These are phyloP conservation scores for Epizoanthus scotinus DNA, from an alignment of 92 coral and sea anemone genomes.

Conservation along the genomic window DNA sequence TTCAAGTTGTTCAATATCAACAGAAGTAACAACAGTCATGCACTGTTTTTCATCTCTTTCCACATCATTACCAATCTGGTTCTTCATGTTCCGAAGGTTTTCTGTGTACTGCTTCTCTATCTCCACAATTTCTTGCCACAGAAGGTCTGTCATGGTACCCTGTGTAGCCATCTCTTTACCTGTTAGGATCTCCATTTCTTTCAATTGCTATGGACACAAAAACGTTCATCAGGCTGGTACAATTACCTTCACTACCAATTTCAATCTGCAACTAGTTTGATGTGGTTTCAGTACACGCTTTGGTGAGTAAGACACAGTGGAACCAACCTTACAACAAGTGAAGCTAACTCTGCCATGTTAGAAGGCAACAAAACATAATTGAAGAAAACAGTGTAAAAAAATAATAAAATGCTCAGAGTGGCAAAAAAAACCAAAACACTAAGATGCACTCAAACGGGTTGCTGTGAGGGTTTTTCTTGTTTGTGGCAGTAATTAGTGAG, in stretches of 20 bases:
- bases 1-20: constrained; percentile 56
- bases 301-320: too few relatives aligned
- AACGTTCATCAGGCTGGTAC: not conserved
- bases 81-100: constrained; percentile 45
- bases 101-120: constrained; percentile 50
- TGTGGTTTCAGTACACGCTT: not conserved
- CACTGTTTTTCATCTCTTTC: constrained; percentile 52
- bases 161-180: not conserved
- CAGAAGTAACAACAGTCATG: constrained; percentile 59
- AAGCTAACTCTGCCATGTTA: not conserved
- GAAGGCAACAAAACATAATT: not conserved
- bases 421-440: too few relatives aligned
- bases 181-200: constrained; percentile 1
- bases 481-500: too few relatives aligned
- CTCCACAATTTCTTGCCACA: constrained; percentile 56
- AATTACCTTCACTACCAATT: not conserved
- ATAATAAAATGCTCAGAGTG: too few relatives aligned
- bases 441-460: too few relatives aligned
- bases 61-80: constrained; percentile 21
- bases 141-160: constrained; percentile 60
- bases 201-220: constrained; percentile 10
- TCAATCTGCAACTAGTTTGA: not conserved
- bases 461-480: too few relatives aligned
- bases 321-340: too few relatives aligned
- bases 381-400: not conserved